Base-by-base conservation (phyloP, 2,888 invertebrate genomes). In the Microplitis manilae region DNA sequence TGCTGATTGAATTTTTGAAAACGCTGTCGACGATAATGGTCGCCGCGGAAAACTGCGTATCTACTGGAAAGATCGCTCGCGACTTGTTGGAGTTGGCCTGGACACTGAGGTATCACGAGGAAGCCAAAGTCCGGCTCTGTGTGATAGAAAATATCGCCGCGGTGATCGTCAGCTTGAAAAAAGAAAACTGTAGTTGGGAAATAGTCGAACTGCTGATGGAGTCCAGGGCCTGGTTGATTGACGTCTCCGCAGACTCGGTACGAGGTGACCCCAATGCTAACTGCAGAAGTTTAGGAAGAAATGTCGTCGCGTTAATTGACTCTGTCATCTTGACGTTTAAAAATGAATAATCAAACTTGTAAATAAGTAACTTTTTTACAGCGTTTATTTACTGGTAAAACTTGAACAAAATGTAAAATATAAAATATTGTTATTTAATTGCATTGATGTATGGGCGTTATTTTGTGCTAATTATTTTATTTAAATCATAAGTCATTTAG, bases 11-110 rank as follows among this genome's bases (percentile, higher is more conserved):
- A 83, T 95, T 94, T 83, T 85, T 96, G 0, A 92, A 94, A 9
- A 94, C 95, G 0, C 87, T 96, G 4, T 93, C 94, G 0, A 92
- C 93, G 30, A 90, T 96, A 1, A 91, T 95, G 83, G 89, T 93
- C 71, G 92, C 93, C 0, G 92, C 95, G 0, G 93, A 94, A 81
- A 95, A 96, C 88, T 94, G 94, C 81, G 90, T 93, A 0, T 90
- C 93, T 59, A 92, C 93, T 8, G 88, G 93, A 0, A 91, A 92
- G 79, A 95, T 96, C 90, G 94, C 93, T 0, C 92, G 92, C 79
- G 96, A 96, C 84, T 90, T 95, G 1, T 90, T 96, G 0, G 93
- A 94, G 80, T 91, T 96, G 79, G 91, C 93, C 9, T 92, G 94
- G 88, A 92, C 92, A 75, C 89, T 96, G 82, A 91, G 94, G 62